phyloP scores from a whole-genome alignment of 2,113 vertebrate species.

The Piprites chloris region DNA sequence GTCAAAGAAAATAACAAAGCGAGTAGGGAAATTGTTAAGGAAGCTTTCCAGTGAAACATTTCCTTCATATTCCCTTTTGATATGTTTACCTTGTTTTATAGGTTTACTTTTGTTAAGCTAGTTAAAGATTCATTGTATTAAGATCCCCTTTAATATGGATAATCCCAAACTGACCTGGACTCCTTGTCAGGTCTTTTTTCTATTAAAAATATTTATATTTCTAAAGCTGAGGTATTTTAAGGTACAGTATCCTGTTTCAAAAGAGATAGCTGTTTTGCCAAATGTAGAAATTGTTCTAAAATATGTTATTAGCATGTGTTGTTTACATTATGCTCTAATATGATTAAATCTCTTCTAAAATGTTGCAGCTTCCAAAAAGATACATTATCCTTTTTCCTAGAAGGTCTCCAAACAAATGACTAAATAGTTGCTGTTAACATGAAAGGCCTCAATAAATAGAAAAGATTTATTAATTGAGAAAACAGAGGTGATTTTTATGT shows the following conservation, averaged over 20 bases:
- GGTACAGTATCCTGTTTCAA: conserved; percentile 75
- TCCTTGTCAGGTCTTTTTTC: conserved; percentile 73
- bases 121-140: conserved; percentile 77
- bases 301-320: conserved; percentile 69
- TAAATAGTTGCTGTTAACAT: conserved; percentile 56
- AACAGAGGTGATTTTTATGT: conserved; percentile 28
- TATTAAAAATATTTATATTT: conserved; percentile 82
- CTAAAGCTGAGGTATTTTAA: conserved; percentile 77
- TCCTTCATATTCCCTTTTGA: conserved; percentile 88
- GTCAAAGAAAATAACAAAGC: conserved; percentile 92
- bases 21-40: conserved; percentile 89
- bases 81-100: conserved; percentile 89
- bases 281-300: conserved; percentile 74
- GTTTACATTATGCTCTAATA: conserved; percentile 77
- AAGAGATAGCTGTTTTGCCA: conserved; percentile 74
- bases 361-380: conserved; percentile 70
- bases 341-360: conserved; percentile 63
- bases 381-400: conserved; percentile 76
- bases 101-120: conserved; percentile 88
- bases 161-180: conserved; percentile 76
- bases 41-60: conserved; percentile 91
- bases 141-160: conserved; percentile 75
- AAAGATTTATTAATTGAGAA: conserved; percentile 22
- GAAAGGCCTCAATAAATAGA: conserved; percentile 50
- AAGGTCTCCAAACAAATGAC: conserved; percentile 48